A percentile compares a stretch with the other conserved stretches of the same genome.
These are phyloP conservation scores for Sinocyclocheilus grahami DNA, from an alignment of 2,113 vertebrate genomes.

Conservation along the genomic window DNA sequence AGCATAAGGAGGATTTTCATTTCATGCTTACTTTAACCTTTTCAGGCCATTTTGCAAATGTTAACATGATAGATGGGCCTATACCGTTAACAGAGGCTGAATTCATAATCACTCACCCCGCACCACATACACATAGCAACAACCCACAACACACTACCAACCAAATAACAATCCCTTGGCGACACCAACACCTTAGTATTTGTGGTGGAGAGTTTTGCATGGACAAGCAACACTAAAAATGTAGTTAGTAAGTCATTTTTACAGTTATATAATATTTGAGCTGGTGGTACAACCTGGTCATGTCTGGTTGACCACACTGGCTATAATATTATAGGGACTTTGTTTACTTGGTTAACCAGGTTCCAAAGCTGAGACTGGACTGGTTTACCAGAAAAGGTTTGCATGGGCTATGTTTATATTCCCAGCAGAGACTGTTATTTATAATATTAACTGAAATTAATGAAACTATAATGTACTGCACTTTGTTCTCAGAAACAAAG, in stretches of 20 bases:
- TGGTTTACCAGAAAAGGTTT: background rate
- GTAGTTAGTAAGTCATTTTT: background rate
- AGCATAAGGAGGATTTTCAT: background rate
- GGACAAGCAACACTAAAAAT: background rate
- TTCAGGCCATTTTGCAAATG: background rate
- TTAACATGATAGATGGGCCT: background rate
- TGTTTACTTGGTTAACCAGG: background rate
- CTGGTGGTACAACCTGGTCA: background rate
- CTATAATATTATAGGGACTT: background rate
- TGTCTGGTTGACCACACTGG: background rate
- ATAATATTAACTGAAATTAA: background rate
- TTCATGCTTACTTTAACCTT: background rate
- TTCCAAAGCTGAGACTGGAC: background rate
- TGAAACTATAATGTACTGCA: background rate
- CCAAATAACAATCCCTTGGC: background rate
- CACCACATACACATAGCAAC: background rate
- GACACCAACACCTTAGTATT: background rate
- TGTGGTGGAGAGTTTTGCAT: background rate
- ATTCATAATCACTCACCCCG: background rate
- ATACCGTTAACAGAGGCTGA: background rate
- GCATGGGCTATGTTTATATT: too few relatives aligned
- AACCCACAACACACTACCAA: background rate
- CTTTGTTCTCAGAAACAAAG: background rate
- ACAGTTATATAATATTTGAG: background rate
- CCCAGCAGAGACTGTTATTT: background rate